Percentiles rank a stretch among this genome's conserved stretches.
phyloP scores from a whole-genome alignment of 2,113 vertebrate genomes.

The Canis aureus region DNA sequence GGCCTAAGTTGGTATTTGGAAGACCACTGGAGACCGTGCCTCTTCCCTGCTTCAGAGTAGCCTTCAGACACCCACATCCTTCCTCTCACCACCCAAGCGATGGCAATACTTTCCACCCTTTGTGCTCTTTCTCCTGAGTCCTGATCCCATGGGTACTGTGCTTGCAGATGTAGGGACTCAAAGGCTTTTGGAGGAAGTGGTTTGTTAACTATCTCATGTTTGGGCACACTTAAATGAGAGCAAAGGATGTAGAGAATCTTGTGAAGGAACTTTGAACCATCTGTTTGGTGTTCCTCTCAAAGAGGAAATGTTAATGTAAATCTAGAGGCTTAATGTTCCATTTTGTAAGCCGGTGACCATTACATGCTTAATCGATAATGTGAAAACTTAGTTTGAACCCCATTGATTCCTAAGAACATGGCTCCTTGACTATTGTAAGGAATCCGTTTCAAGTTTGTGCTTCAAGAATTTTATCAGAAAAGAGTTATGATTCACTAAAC shows the following conservation, averaged over 20 bases:
- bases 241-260: conserved; percentile 40
- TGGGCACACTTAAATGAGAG: not conserved
- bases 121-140: not conserved
- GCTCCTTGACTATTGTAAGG: not conserved
- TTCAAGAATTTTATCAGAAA: conserved; percentile 60
- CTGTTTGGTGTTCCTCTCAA: conserved; percentile 20
- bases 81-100: conserved; percentile 77
- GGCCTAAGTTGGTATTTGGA: conserved; percentile 53
- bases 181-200: conserved; percentile 79
- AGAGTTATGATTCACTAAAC: conserved; percentile 44
- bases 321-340: not conserved
- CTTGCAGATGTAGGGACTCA: conserved; percentile 70
- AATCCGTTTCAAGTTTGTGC: conserved; percentile 44
- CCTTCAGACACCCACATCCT: conserved; percentile 84
- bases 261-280: conserved; percentile 45
- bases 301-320: conserved; percentile 48
- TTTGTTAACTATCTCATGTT: conserved; percentile 76
- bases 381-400: not conserved
- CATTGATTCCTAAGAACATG: not conserved
- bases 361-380: not conserved
- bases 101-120: conserved; percentile 78
- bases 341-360: conserved; percentile 17
- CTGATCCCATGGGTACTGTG: not conserved
- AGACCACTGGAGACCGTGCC: conserved; percentile 77
- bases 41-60: conserved; percentile 79